These are phyloP conservation scores for Apodemus sylvaticus DNA, from an alignment of 2,113 vertebrate genomes.

Conservation along the genomic window DNA sequence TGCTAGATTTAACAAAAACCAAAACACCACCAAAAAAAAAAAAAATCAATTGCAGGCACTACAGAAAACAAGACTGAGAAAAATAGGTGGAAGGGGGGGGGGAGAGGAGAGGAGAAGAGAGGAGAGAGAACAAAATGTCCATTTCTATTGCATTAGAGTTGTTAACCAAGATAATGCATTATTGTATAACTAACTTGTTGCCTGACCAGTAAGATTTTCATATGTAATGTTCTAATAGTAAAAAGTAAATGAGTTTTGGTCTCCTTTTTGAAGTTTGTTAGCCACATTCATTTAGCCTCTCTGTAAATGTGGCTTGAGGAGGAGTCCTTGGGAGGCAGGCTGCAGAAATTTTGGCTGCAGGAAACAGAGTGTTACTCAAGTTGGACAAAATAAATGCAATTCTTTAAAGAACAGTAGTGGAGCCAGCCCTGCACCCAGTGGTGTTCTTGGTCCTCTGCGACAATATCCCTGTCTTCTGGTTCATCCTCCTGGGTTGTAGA, in stretches of 20 bases:
- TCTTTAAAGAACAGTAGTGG: not conserved
- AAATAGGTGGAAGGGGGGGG: too few species aligned
- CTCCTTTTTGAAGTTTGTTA: not conserved
- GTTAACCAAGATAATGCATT: constrained; percentile 11
- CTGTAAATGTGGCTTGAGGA: not conserved
- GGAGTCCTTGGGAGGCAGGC: not conserved
- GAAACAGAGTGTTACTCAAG: not conserved
- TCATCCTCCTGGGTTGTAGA: not conserved
- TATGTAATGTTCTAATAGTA: not conserved
- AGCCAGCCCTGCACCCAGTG: not conserved
- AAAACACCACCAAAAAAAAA: too few species aligned
- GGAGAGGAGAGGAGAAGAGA: not conserved
- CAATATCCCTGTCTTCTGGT: not conserved
- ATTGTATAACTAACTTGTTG: not conserved
- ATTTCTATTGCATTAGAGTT: constrained; percentile 38
- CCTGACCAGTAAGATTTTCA: not conserved
- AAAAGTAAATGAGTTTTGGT: not conserved
- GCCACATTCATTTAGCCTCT: not conserved
- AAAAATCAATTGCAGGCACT: not conserved
- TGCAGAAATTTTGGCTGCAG: not conserved
- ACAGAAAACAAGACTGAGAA: not conserved
- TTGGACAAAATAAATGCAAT: not conserved
- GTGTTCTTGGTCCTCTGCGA: not conserved
- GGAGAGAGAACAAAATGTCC: not conserved
- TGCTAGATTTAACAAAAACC: too few species aligned